Conservation (phyloP, 2,113 vertebrate genomes). For the Pimephales promelas region DNA sequence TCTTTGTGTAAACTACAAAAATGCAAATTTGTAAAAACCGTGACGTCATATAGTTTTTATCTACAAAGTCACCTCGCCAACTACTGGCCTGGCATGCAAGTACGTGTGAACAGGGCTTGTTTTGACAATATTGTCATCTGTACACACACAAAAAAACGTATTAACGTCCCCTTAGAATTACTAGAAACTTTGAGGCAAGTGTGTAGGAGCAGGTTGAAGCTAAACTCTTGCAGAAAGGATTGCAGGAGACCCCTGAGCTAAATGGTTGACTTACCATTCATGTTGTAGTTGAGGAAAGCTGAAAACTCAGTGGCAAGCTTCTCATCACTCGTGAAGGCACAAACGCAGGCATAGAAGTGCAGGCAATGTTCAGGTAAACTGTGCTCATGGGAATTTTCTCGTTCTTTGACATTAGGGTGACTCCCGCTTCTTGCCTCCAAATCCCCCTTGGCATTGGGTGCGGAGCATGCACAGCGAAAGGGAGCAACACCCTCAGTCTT, state of each 20-base stretch:
- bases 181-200: too few species aligned
- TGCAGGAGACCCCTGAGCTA: background rate
- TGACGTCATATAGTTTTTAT: too few species aligned
- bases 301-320: conserved; percentile 86
- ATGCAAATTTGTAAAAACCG: too few species aligned
- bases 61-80: too few species aligned
- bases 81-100: too few species aligned
- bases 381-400: background rate
- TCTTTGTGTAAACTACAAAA: too few species aligned
- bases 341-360: conserved; percentile 92
- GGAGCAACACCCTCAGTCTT: conserved; percentile 23
- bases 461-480: conserved; percentile 70
- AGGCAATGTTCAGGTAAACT: conserved; percentile 73
- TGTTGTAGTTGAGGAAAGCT: conserved; percentile 78
- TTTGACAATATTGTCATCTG: too few species aligned
- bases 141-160: too few species aligned
- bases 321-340: conserved; percentile 89
- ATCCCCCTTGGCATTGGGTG: background rate
- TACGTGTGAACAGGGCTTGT: too few species aligned
- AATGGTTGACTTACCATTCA: conserved; percentile 70
- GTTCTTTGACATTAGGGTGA: background rate
- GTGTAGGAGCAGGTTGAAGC: background rate
- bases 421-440: background rate
- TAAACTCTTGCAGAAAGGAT: background rate
- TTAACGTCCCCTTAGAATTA: too few species aligned